Conservation (phyloP, 2,797 vertebrate genomes). For the Sparus aurata region DNA sequence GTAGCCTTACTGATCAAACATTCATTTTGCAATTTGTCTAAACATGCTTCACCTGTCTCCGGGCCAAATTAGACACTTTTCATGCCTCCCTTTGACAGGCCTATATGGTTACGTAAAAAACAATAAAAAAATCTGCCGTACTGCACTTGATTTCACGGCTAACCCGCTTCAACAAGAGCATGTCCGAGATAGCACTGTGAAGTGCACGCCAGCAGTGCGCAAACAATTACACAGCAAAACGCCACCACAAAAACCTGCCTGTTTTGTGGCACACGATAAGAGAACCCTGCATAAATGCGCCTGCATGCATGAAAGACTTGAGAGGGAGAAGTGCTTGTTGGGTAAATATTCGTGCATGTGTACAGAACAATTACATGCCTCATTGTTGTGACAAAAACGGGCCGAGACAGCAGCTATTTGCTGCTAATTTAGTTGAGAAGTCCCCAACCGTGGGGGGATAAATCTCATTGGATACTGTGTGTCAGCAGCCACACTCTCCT, state of each 20-base stretch:
- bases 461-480: constrained; percentile 51
- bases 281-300: constrained; percentile 61
- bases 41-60: constrained; percentile 26
- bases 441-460: constrained; percentile 23
- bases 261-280: constrained; percentile 67
- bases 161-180: constrained; percentile 48
- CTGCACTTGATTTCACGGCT: constrained; percentile 46
- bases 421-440: constrained; percentile 64
- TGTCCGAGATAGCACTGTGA: constrained; percentile 50
- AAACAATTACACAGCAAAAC: constrained; percentile 63
- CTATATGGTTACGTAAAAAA: constrained; percentile 11
- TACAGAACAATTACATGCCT: constrained; percentile 74
- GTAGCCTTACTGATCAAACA: constrained; percentile 28
- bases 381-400: constrained; percentile 67
- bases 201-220: constrained; percentile 41
- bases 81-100: constrained; percentile 23
- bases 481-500: constrained; percentile 31
- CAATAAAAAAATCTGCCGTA: constrained; percentile 2
- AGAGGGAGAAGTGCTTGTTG: constrained; percentile 53
- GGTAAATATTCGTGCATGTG: constrained; percentile 62
- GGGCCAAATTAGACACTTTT: constrained; percentile 29
- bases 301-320: constrained; percentile 66
- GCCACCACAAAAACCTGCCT: constrained; percentile 46
- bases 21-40: constrained; percentile 31
- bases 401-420: constrained; percentile 53